Evolutionary conservation across 1,140 invertebrate genomes (phyloP).

Genomic region (Apis cerana): DNA sequence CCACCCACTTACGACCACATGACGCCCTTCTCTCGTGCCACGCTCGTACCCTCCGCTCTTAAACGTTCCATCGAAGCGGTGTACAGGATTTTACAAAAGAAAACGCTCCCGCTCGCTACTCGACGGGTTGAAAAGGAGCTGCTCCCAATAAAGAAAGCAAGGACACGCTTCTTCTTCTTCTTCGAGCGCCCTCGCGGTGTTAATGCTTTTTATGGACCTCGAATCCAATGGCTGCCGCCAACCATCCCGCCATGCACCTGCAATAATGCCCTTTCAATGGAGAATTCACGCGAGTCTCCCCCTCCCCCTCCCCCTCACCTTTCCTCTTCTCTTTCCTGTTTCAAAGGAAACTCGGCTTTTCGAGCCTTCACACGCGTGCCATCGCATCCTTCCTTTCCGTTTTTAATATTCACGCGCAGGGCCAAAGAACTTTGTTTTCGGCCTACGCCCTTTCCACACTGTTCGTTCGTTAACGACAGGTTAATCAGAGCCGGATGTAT

Average conservation of each 20-base stretch:
- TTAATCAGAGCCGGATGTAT: too few relatives aligned
- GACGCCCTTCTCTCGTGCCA: conserved; percentile 58
- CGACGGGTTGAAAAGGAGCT: conserved; percentile 32
- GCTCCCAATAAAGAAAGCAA: conserved; percentile 25
- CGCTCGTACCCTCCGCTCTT: conserved; percentile 26
- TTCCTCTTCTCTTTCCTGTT: background rate
- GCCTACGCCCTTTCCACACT: too few relatives aligned
- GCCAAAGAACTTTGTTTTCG: too few relatives aligned
- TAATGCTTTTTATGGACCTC: conserved; percentile 25
- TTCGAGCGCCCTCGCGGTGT: conserved; percentile 12
- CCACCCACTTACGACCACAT: conserved; percentile 60
- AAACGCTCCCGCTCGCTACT: conserved; percentile 13
- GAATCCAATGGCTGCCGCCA: background rate
- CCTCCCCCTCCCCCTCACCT: too few relatives aligned
- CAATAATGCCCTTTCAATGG: conserved; percentile 37
- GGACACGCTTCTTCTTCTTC: conserved; percentile 6
- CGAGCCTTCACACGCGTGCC: too few relatives aligned
- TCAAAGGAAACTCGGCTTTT: background rate
- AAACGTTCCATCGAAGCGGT: conserved; percentile 51
- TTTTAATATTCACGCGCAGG: too few relatives aligned
- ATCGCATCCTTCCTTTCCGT: too few relatives aligned
- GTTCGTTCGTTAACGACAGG: too few relatives aligned
- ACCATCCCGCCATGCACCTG: conserved; percentile 43
- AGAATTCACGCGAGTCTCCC: background rate
- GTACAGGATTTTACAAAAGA: conserved; percentile 54